phyloP scores from a whole-genome alignment of 1,140 invertebrate species.

The Lordiphosa stackelbergi region DNA sequence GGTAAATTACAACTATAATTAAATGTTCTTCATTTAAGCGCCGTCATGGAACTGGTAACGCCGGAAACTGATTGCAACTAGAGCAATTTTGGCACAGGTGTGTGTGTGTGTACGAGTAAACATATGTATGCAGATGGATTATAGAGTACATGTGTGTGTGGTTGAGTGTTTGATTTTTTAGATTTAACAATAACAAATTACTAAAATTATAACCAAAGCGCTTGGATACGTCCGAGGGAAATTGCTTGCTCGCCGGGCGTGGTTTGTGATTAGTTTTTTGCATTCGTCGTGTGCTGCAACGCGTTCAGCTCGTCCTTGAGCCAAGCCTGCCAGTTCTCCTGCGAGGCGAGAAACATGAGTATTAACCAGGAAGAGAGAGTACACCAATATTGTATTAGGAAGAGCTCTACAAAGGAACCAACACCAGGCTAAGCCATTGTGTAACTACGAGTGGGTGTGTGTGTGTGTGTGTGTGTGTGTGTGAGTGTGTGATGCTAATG shows the following conservation, averaged over 20 bases:
- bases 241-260: conserved; percentile 26
- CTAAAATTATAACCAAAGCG: conserved; percentile 64
- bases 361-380: conserved; percentile 23
- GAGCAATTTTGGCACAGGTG: conserved; percentile 63
- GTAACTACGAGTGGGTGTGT: conserved; percentile 27
- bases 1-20: conserved; percentile 50
- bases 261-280: conserved; percentile 63
- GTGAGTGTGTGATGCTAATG: conserved; percentile 60
- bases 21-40: conserved; percentile 28
- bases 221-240: conserved; percentile 40
- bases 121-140: conserved; percentile 18
- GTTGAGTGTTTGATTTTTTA: conserved; percentile 43
- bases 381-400: not conserved
- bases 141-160: conserved; percentile 28
- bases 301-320: conserved; percentile 71
- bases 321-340: conserved; percentile 72
- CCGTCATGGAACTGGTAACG: conserved; percentile 7
- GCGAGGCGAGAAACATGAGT: conserved; percentile 47
- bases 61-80: conserved; percentile 30
- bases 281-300: conserved; percentile 51
- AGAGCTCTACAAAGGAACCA: conserved; percentile 33
- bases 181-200: conserved; percentile 71
- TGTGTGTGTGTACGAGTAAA: conserved; percentile 8
- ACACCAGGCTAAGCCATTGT: conserved; percentile 50
- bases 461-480: conserved; percentile 16